Evolutionary conservation across 1,140 invertebrate species (phyloP), one percentile per base, ranked within the genome.

Genomic region (Drosophila obscura): DNA sequence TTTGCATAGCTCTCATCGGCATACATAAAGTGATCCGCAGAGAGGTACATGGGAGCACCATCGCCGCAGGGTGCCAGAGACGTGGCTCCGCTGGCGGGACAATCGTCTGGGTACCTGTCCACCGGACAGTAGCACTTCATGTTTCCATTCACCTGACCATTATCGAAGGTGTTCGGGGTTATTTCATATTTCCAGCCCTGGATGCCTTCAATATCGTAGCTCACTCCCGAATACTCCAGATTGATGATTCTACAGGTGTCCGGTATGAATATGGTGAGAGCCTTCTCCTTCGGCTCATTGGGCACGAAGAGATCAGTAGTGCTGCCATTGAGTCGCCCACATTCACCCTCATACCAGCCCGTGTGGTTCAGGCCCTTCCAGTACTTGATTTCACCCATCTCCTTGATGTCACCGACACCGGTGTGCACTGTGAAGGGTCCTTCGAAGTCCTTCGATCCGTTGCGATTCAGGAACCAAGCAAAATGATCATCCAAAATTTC

Each of bases 1-100:
- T 94, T 69, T 6, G 83, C 73, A 53, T 97, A 95, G 69, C 92
- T 94, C 0, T 94, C 92, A 91, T 97, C 96, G 0, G 95, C 96
- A 65, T 95, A 92, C 89, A 96, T 95, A 92, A 98, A 98, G 92
- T 98, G 97, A 0, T 97, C 97, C 57, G 95, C 94, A 1, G 97
- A 97, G 16, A 97, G 91, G 78, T 95, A 97, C 16, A 96, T 94
- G 0, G 97, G 97, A 5, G 96, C 95, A 6, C 94, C 95, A 60
- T 92, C 95, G 75, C 94, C 94, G 73, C 95, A 96, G 1, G 93
- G 92, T 0, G 94, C 94, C 6, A 96, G 93, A 82, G 96, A 94
- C 55, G 95, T 93, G 4, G 94, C 92, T 1, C 95, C 95, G 35
- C 66, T 66, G 15, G 76, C 64, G 0, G 91, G 91, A 51, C 93